Base-by-base conservation (phyloP, 2,888 invertebrate species). In the Yponomeuta malinellus region DNA sequence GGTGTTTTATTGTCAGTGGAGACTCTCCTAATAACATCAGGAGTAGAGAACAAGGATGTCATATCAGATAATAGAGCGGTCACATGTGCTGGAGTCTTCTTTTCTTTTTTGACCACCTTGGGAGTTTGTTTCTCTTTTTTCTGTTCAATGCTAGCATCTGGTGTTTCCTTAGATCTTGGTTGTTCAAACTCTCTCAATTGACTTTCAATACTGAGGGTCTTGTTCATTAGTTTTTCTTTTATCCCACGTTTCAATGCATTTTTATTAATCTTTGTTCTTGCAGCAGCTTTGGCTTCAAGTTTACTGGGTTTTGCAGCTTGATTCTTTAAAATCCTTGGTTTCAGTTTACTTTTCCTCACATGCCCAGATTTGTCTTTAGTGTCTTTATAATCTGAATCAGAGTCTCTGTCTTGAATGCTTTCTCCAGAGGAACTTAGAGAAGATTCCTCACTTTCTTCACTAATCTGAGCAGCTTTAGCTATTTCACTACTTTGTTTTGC, bases 1-100 rank as follows among this genome's bases (percentile, higher is more conserved):
- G 93, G 82, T 33, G 81, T 75, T 78, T 93, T 93, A 67, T 81
- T 83, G 71, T 92, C 93, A 66, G 92, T 90, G 71, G 93, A 93
- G 23, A 96, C 95, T 77, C 96, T 92, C 77, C 95, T 92, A 72
- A 96, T 96, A 71, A 96, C 95, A 89, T 96, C 96, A 31, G 96
- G 96, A 65, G 96, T 94, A 8, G 96, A 96, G 83, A 96, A 96
- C 72, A 96, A 84, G 63, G 95, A 95, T 72, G 96, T 93, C 93
- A 94, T 94, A 79, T 94, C 94, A 59, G 92, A 88, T 64, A 93
- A 86, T 77, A 88, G 86, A 75, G 85, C 93, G 71, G 92, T 93
- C 68, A 94, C 88, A 79, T 93, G 94, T 23, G 94, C 92, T 29
- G 94, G 94, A 48, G 93, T 92, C 81, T 95, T 95, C 73, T 94